A percentile compares a stretch with the other conserved stretches of the same genome.
Conservation (phyloP, 2,888 invertebrate species). For the Dasysyrphus albostriatus region DNA sequence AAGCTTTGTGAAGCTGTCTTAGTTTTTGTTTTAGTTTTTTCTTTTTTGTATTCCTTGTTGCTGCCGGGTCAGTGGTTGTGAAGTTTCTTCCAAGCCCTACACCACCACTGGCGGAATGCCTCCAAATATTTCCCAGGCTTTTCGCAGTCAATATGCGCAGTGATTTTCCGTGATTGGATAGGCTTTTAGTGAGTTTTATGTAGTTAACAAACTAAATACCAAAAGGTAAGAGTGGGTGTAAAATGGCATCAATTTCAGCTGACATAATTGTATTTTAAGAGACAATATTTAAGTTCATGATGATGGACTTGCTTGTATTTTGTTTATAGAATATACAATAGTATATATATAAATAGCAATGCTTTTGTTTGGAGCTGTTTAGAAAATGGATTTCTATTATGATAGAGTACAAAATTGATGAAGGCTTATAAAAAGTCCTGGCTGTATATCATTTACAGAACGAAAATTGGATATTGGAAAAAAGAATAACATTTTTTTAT, state of each 20-base stretch:
- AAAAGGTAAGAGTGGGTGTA: constrained; percentile 3
- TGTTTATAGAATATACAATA: no score
- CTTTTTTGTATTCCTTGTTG: neutral
- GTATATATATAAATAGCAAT: no score
- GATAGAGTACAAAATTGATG: no score
- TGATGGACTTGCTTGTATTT: no score
- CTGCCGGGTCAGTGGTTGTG: neutral
- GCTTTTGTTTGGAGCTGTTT: no score
- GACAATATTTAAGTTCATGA: neutral
- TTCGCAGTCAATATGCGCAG: constrained; percentile 39
- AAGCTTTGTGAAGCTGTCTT: constrained; percentile 41
- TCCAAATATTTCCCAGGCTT: neutral
- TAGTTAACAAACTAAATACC: constrained; percentile 20
- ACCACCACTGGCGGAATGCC: neutral
- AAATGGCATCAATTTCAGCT: neutral
- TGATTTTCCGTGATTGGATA: constrained; percentile 34
- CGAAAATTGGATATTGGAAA: no score
- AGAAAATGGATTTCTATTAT: no score
- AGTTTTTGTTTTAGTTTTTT: neutral
- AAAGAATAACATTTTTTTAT: no score
- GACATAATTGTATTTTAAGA: constrained; percentile 1
- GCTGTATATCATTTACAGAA: no score
- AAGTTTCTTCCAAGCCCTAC: neutral
- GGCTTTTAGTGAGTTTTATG: constrained; percentile 15
- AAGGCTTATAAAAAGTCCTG: no score